These are phyloP conservation scores for Drosophila eugracilis DNA, from an alignment of 1,140 invertebrate species.

Conservation along the genomic window DNA sequence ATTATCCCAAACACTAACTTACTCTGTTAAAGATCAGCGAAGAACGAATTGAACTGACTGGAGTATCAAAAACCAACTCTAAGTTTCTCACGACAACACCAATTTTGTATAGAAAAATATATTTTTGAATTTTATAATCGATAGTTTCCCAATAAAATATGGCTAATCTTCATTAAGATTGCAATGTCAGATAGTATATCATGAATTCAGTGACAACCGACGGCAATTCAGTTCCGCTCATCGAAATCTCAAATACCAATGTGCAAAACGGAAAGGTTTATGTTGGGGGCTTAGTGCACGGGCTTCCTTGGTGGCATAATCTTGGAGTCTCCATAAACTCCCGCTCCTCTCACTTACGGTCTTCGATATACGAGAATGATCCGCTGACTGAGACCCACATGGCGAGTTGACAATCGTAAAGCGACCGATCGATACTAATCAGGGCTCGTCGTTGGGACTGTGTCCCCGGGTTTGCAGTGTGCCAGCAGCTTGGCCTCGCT, in stretches of 20 bases:
- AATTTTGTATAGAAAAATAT: conserved; percentile 30
- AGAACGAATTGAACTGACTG: conserved; percentile 49
- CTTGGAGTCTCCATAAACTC: conserved; percentile 54
- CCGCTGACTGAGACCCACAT: not conserved
- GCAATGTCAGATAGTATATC: not conserved
- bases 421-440: conserved; percentile 63
- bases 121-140: conserved; percentile 10
- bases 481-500: conserved; percentile 63
- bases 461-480: conserved; percentile 66
- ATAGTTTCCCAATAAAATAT: conserved; percentile 1
- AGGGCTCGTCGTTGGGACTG: conserved; percentile 63
- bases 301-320: conserved; percentile 52
- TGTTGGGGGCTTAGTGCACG: conserved; percentile 63
- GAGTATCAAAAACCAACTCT: conserved; percentile 28
- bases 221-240: conserved; percentile 68
- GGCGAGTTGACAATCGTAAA: conserved; percentile 62
- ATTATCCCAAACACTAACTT: conserved; percentile 41
- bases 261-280: conserved; percentile 65
- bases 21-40: conserved; percentile 27
- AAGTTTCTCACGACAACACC: not conserved
- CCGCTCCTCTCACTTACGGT: conserved; percentile 41
- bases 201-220: conserved; percentile 64
- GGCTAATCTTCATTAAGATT: conserved; percentile 8
- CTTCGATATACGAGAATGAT: not conserved
- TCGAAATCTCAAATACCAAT: conserved; percentile 75